Evolutionary conservation across 2,113 vertebrate species (phyloP).

Genomic region (Toxotes jaculatrix): DNA sequence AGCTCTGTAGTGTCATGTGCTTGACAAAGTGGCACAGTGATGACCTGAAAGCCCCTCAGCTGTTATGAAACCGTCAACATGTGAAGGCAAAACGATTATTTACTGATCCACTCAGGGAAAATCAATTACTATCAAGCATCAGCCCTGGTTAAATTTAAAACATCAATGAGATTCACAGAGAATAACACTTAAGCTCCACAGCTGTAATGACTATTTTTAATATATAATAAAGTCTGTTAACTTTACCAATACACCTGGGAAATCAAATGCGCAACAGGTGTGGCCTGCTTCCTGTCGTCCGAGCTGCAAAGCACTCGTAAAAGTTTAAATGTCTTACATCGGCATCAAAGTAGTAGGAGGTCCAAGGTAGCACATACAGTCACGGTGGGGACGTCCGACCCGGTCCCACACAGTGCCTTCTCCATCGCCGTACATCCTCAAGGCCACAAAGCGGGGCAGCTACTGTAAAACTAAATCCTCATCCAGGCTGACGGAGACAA

Average conservation of each 20-base stretch:
- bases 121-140: neutral
- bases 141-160: neutral
- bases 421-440: conserved; percentile 83
- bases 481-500: conserved; percentile 33
- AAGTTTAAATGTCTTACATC: conserved; percentile 81
- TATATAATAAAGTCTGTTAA: neutral
- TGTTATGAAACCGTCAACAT: conserved; percentile 46
- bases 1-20: neutral
- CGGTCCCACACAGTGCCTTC: conserved; percentile 83
- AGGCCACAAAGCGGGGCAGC: conserved; percentile 52
- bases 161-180: neutral
- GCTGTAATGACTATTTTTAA: neutral
- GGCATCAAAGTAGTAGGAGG: conserved; percentile 84
- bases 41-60: conserved; percentile 21
- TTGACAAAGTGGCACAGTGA: neutral
- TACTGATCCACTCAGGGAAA: conserved; percentile 19
- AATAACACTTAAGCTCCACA: neutral
- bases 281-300: neutral
- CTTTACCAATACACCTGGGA: conserved; percentile 8
- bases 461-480: conserved; percentile 52
- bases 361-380: conserved; percentile 87
- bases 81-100: conserved; percentile 20
- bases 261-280: conserved; percentile 61
- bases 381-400: conserved; percentile 81
- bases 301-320: neutral